Base-by-base conservation (phyloP, 1,140 invertebrate genomes). In the Lutraria rhynchaena region DNA sequence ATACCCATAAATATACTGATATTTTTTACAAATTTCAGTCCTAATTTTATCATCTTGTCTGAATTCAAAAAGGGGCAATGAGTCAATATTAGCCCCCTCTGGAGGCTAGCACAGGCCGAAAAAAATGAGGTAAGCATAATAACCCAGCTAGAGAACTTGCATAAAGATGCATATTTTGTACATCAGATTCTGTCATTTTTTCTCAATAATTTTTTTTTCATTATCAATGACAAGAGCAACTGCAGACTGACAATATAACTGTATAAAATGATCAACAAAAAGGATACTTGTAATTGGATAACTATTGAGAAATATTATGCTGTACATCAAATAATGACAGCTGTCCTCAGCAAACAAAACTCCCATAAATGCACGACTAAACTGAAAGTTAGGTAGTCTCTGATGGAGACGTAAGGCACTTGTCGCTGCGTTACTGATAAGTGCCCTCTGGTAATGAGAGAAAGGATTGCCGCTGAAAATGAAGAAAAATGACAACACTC, bases 301-400 rank as follows among this genome's bases (percentile, higher is more conserved):
- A 44, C 96, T 95, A 92, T 96, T 98, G 83, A 99, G 94, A 91
- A 99, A 99, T 87, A 99, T 97, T 60, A 99, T 92, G 15, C 97
- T 97, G 92, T 96, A 99, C 91, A 99, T 95, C 69, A 99, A 93
- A 91, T 99, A 99, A 92, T 99, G 98, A 85, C 96, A 98, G 76
- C 97, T 98, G 93, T 99, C 98, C 92, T 99, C 98, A 53, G 95
- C 87, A 82, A 99, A 93, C 74, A 99, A 91, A 9, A 94, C 92
- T 15, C 94, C 93, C 37, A 99, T 92, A 91, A 98, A 99, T 90
- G 97, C 95, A 81, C 96, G 93, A 67, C 94, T 96, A 37, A 99
- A 93, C 65, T 95, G 94, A 80, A 98, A 95, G 41, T 90, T 88
- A 24, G 97, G 97, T 63, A 99, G 92, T 78, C 98, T 94, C 92